Evolutionary conservation across 2,888 invertebrate species (phyloP).

Genomic region (Cyclophora albipunctata): DNA sequence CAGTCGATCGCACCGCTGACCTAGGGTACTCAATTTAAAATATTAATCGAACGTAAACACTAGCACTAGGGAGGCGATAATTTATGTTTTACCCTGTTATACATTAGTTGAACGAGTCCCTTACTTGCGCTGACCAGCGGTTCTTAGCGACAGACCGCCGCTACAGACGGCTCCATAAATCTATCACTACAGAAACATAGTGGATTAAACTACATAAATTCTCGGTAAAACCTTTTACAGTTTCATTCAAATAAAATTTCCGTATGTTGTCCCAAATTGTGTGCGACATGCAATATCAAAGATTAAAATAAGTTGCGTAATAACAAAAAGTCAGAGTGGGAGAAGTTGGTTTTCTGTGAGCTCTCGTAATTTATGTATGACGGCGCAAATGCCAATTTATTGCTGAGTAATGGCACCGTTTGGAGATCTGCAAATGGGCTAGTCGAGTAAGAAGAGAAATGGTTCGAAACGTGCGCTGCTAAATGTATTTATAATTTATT

Average conservation of each 20-base stretch:
- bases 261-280: slow-evolving; percentile 4
- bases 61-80: no score
- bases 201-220: slow-evolving; percentile 40
- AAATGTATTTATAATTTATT: slow-evolving; percentile 74
- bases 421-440: slow-evolving; percentile 73
- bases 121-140: neutral
- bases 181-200: slow-evolving; percentile 32
- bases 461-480: slow-evolving; percentile 62
- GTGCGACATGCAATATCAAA: slow-evolving; percentile 18
- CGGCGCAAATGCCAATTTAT: slow-evolving; percentile 75
- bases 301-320: slow-evolving; percentile 31
- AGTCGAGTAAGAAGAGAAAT: slow-evolving; percentile 72
- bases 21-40: slow-evolving; percentile 9
- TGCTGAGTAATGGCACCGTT: slow-evolving; percentile 74
- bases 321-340: slow-evolving; percentile 59
- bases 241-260: slow-evolving; percentile 6
- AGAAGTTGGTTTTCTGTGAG: slow-evolving; percentile 62
- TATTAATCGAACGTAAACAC: neutral
- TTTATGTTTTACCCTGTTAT: no score
- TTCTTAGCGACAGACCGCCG: slow-evolving; percentile 19
- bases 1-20: no score
- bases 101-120: neutral
- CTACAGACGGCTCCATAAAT: slow-evolving; percentile 33
- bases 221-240: slow-evolving; percentile 12
- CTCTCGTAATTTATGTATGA: slow-evolving; percentile 72